phyloP scores from a whole-genome alignment of 2,888 invertebrate species.

The Drymonia ruficornis region DNA sequence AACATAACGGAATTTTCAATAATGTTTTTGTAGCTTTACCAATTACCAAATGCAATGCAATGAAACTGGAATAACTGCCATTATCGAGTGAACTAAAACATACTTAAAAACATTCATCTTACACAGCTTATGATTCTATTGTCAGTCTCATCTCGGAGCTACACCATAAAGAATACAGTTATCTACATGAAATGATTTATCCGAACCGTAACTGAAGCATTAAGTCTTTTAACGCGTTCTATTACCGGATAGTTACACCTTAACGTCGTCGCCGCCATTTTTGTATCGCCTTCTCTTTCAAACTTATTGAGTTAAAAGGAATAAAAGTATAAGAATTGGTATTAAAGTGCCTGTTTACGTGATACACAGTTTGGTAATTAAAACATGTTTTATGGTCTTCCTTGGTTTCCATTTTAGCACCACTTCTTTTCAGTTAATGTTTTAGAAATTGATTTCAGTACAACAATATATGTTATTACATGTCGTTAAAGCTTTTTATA shows the following conservation, averaged over 20 bases:
- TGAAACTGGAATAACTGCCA: too few relatives aligned
- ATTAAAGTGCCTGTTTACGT: constrained; percentile 60
- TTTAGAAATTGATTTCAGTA: not conserved
- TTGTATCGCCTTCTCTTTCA: constrained; percentile 50
- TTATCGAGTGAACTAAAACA: not conserved
- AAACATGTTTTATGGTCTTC: constrained; percentile 37
- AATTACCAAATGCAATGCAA: too few relatives aligned
- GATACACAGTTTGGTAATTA: constrained; percentile 33
- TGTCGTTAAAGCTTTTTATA: not conserved
- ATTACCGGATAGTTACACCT: constrained; percentile 54
- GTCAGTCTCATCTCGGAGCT: constrained; percentile 19
- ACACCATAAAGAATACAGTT: constrained; percentile 28
- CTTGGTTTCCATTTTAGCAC: constrained; percentile 7
- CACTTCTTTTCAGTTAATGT: constrained; percentile 1
- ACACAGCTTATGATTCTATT: constrained; percentile 20
- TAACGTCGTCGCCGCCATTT: constrained; percentile 48
- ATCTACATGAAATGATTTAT: constrained; percentile 42
- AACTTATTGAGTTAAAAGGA: constrained; percentile 34
- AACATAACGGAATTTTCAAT: too few relatives aligned
- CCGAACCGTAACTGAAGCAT: constrained; percentile 37
- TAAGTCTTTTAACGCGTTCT: constrained; percentile 49
- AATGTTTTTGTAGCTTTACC: too few relatives aligned
- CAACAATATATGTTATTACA: not conserved
- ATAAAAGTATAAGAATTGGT: constrained; percentile 48
- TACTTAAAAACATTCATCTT: constrained; percentile 19